phyloP scores from a whole-genome alignment of 2,113 vertebrate genomes.

The Scomber japonicus region DNA sequence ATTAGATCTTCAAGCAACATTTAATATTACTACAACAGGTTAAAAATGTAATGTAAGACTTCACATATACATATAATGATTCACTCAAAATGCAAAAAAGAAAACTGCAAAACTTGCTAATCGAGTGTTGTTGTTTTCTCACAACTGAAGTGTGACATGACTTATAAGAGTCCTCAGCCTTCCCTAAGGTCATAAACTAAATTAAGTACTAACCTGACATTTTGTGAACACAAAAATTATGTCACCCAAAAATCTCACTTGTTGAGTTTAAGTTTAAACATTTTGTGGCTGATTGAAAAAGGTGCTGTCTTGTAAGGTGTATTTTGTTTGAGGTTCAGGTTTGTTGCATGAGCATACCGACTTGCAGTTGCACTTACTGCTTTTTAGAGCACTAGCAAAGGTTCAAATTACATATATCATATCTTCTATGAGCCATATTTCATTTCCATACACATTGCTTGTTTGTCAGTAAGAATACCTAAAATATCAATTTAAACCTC shows the following conservation, averaged over 20 bases:
- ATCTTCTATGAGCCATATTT: not conserved
- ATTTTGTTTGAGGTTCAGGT: not conserved
- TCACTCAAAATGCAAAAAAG: not conserved
- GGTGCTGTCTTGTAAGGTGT: not conserved
- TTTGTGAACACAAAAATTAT: constrained; percentile 6
- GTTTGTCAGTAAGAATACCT: not conserved
- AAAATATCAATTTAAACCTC: too few species aligned
- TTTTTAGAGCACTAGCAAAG: not conserved
- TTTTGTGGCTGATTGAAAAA: not conserved
- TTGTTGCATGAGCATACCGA: not conserved
- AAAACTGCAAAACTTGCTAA: not conserved
- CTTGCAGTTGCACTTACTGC: not conserved
- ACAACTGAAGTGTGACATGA: not conserved
- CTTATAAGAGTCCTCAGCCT: not conserved
- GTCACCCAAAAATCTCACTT: constrained; percentile 2
- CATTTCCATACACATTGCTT: not conserved
- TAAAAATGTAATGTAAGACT: not conserved
- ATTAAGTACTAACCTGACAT: not conserved
- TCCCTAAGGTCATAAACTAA: constrained; percentile 5
- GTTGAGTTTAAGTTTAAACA: constrained; percentile 22
- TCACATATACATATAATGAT: not conserved
- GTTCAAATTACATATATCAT: too few species aligned
- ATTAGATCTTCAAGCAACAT: constrained; percentile 6
- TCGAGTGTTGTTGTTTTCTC: not conserved
- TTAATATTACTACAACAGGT: not conserved